phyloP scores from a whole-genome alignment of 2,113 vertebrate species.

The Podiceps cristatus region DNA sequence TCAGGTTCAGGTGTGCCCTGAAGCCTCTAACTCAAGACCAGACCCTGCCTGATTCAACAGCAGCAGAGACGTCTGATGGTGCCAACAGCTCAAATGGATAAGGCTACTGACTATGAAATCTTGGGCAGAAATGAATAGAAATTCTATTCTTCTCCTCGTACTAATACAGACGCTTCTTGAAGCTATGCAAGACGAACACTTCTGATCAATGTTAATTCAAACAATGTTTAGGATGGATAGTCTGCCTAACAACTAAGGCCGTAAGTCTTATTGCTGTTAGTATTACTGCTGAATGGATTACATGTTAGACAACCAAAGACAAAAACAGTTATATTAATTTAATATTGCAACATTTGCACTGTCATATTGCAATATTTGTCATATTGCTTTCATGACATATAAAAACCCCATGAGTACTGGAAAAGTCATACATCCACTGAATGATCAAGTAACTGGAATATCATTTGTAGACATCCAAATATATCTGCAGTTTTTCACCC shows the following conservation, averaged over 20 bases:
- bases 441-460: not conserved
- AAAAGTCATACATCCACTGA: not conserved
- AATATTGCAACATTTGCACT: not conserved
- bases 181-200: fast-evolving
- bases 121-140: not conserved
- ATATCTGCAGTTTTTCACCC: not conserved
- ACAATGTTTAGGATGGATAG: not conserved
- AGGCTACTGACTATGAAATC: not conserved
- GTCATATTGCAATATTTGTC: not conserved
- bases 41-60: not conserved
- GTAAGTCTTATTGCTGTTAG: not conserved
- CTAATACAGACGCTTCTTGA: not conserved
- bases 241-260: not conserved
- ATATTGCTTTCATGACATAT: not conserved
- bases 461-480: not conserved
- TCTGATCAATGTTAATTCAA: not conserved
- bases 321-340: not conserved
- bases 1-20: not conserved
- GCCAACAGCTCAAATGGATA: not conserved
- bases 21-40: not conserved
- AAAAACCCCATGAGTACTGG: not conserved
- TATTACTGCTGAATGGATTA: not conserved
- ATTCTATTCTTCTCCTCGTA: not conserved
- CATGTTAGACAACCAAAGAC: not conserved
- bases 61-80: not conserved